These are phyloP conservation scores for Squalus acanthias DNA, from an alignment of 2,797 vertebrate species.

Conservation along the genomic window DNA sequence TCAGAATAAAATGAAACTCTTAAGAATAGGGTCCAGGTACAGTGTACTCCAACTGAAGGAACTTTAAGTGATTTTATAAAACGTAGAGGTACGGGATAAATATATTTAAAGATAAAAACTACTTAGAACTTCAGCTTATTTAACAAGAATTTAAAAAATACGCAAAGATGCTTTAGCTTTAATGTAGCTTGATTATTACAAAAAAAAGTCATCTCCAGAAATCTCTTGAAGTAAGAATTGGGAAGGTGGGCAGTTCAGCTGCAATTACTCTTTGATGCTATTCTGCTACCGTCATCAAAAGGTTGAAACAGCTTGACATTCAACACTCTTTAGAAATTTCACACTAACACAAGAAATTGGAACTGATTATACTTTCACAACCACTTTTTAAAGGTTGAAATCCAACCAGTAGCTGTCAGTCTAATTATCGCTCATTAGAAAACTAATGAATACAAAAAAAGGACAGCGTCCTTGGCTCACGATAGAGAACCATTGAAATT, in stretches of 20 bases:
- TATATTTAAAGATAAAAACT: not conserved
- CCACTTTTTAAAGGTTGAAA: conserved; percentile 3
- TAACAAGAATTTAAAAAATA: not conserved
- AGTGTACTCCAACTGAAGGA: not conserved
- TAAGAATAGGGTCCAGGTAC: not conserved
- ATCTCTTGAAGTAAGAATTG: not conserved
- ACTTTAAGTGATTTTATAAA: not conserved
- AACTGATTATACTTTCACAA: conserved; percentile 18
- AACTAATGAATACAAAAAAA: not conserved
- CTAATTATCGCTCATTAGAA: conserved; percentile 18
- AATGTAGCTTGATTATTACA: not conserved
- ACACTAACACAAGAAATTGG: not conserved
- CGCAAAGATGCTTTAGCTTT: not conserved
- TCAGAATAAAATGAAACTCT: not conserved
- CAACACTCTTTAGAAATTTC: not conserved
- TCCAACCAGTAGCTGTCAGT: not conserved
- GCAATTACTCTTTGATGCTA: not conserved
- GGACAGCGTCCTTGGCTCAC: not conserved
- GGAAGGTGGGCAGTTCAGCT: not conserved
- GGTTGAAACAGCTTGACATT: conserved; percentile 1
- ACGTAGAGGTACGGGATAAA: not conserved
- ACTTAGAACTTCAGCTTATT: not conserved
- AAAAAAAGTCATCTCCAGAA: not conserved
- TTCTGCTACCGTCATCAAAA: not conserved
- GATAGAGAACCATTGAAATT: not conserved